Evolutionary conservation across 2,113 vertebrate genomes (phyloP).

Genomic region (Oncorhynchus gorbuscha): DNA sequence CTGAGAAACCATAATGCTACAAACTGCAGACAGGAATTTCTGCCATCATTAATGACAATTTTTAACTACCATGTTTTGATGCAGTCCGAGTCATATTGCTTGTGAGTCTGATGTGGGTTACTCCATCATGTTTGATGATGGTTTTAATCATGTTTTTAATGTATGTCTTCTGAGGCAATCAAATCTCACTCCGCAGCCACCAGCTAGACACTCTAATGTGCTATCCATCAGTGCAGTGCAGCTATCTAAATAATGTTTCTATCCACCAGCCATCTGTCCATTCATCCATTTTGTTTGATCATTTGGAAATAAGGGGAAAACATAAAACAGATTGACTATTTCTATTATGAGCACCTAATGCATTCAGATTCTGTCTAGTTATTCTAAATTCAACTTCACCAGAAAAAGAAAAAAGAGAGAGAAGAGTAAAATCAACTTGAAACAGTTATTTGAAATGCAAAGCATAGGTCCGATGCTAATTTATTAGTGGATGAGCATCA

Average conservation of each 20-base stretch:
- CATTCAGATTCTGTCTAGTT: background rate
- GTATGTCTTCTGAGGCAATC: background rate
- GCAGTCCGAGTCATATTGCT: background rate
- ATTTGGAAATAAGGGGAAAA: background rate
- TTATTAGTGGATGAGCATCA: background rate
- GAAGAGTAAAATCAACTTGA: background rate
- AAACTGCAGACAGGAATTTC: background rate
- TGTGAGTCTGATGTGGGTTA: background rate
- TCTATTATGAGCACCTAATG: background rate
- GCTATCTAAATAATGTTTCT: background rate
- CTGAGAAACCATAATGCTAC: background rate
- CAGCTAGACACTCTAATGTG: background rate
- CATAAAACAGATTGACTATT: background rate
- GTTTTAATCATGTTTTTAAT: constrained; percentile 10
- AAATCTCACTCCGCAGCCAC: background rate
- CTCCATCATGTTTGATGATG: constrained; percentile 4
- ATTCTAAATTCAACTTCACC: background rate
- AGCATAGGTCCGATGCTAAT: background rate
- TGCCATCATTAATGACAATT: background rate
- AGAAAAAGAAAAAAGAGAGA: too few relatives aligned
- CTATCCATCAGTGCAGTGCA: background rate
- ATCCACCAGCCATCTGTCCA: background rate
- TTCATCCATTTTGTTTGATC: background rate
- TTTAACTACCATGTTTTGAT: background rate
- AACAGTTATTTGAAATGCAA: background rate